A percentile compares a stretch with the other conserved stretches of the same genome.
phyloP scores from a whole-genome alignment of 2,888 invertebrate genomes.

The Heliconius hortense region DNA sequence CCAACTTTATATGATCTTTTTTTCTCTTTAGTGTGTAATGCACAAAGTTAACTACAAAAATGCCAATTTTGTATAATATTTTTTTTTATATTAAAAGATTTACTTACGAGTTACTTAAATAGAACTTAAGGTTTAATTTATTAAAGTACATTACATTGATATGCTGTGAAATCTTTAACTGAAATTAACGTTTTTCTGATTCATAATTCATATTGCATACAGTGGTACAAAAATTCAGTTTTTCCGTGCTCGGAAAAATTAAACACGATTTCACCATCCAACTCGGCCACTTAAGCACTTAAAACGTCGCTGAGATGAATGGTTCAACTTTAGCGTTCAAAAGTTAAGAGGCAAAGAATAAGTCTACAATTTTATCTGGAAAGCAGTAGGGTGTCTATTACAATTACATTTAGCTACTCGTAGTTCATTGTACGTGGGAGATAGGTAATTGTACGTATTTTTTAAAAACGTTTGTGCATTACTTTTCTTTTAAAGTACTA shows the following conservation, averaged over 20 bases:
- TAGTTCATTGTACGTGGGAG: neutral
- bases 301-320: constrained; percentile 69
- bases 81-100: neutral
- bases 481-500: no score
- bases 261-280: constrained; percentile 60
- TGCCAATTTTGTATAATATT: neutral
- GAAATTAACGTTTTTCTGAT: constrained; percentile 1
- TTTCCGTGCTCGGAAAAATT: constrained; percentile 53
- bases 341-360: constrained; percentile 36
- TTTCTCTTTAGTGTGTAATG: neutral
- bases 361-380: constrained; percentile 38
- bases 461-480: no score
- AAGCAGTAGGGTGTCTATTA: constrained; percentile 25
- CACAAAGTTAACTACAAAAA: neutral
- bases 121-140: neutral
- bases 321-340: constrained; percentile 56
- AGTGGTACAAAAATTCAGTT: constrained; percentile 44
- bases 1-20: no score
- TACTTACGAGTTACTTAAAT: neutral
- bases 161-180: neutral
- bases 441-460: neutral
- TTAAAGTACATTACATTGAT: neutral
- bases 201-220: constrained; percentile 18
- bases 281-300: constrained; percentile 63
- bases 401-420: constrained; percentile 12